phyloP scores from a whole-genome alignment of 2,888 invertebrate genomes.

The Urechis unicinctus region DNA sequence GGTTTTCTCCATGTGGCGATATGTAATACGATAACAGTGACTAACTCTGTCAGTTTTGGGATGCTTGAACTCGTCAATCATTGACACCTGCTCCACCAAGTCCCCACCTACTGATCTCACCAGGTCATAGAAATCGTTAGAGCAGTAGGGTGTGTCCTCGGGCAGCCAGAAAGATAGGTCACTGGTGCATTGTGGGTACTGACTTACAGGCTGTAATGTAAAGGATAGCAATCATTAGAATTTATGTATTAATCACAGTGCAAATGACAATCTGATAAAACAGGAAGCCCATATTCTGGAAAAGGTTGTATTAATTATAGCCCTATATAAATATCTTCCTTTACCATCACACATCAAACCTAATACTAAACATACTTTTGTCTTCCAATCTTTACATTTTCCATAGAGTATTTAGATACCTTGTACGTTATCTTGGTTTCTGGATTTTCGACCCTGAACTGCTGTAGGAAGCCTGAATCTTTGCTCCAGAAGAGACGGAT shows the following conservation, averaged over 20 bases:
- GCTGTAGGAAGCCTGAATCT: conserved; percentile 83
- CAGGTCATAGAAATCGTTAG: conserved; percentile 68
- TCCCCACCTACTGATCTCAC: conserved; percentile 84
- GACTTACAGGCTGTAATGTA: conserved; percentile 64
- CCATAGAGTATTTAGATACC: conserved; percentile 43
- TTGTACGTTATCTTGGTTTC: conserved; percentile 68
- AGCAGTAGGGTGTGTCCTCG: conserved; percentile 23
- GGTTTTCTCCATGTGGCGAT: conserved; percentile 85
- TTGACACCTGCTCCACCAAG: conserved; percentile 81
- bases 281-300: no score
- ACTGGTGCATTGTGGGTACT: conserved; percentile 78
- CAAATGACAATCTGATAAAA: no score
- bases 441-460: conserved; percentile 73
- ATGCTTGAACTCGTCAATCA: conserved; percentile 80
- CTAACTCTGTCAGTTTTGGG: conserved; percentile 76
- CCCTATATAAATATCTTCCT: no score
- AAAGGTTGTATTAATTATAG: no score
- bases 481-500: conserved; percentile 93
- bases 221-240: neutral
- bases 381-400: neutral
- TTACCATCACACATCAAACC: no score
- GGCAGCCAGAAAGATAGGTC: conserved; percentile 98
- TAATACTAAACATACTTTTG: no score
- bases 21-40: conserved; percentile 85
- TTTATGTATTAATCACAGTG: no score